A percentile compares a stretch with the other conserved stretches of the same genome.
Conservation (phyloP, 2,797 vertebrate species). For the Liasis olivaceus region DNA sequence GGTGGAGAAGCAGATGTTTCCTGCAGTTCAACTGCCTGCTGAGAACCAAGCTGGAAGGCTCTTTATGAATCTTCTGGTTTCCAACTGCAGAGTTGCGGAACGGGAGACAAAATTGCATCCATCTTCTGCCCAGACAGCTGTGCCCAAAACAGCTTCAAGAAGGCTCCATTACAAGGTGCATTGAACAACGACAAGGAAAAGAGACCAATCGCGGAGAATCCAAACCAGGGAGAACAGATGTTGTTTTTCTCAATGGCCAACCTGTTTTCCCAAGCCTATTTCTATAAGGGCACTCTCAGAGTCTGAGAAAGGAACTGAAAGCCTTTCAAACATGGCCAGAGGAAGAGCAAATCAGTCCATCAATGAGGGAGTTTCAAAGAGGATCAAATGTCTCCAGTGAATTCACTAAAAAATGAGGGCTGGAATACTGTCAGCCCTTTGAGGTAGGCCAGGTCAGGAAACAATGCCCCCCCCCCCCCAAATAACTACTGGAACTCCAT, state of each 20-base stretch:
- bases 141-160: neutral
- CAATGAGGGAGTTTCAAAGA: neutral
- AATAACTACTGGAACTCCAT: too few relatives aligned
- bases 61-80: rapidly evolving
- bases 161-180: constrained; percentile 5
- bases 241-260: neutral
- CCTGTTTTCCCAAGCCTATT: neutral
- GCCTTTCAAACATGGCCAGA: neutral
- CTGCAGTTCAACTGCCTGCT: neutral
- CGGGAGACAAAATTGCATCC: neutral
- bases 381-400: too few relatives aligned
- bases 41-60: neutral
- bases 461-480: too few relatives aligned
- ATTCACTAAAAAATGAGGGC: too few relatives aligned
- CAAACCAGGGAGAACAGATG: neutral
- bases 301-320: neutral
- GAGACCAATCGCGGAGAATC: neutral
- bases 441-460: too few relatives aligned
- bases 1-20: neutral
- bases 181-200: constrained; percentile 2
- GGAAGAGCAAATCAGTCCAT: neutral
- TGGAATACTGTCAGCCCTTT: too few relatives aligned
- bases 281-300: neutral
- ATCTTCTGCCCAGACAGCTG: neutral
- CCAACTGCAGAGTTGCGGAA: rapidly evolving